phyloP scores from a whole-genome alignment of 2,113 vertebrate genomes.

The Monarcha castaneiventris region DNA sequence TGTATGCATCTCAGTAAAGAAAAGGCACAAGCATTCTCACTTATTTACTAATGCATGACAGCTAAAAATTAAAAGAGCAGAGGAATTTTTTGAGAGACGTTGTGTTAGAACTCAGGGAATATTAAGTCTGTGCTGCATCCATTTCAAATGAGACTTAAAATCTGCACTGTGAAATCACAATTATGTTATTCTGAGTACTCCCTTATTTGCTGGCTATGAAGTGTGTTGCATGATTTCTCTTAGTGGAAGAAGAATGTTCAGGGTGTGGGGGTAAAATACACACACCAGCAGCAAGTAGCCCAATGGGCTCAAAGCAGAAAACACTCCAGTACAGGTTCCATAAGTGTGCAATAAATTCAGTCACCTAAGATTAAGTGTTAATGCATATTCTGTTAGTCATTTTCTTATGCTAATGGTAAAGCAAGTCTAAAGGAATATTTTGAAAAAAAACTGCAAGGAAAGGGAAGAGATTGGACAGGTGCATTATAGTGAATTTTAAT shows the following conservation, averaged over 20 bases:
- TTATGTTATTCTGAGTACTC: not conserved
- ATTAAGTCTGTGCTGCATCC: not conserved
- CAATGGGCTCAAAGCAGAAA: not conserved
- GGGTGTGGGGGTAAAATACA: not conserved
- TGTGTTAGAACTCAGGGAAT: not conserved
- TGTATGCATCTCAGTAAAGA: constrained; percentile 16
- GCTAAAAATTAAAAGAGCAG: not conserved
- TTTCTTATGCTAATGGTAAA: not conserved
- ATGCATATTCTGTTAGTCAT: not conserved
- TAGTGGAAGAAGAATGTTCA: not conserved
- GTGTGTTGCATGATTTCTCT: not conserved
- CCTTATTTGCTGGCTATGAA: not conserved
- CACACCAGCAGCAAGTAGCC: not conserved
- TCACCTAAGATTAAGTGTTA: not conserved
- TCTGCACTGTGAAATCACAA: not conserved
- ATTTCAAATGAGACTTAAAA: constrained; percentile 14
- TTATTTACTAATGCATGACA: constrained; percentile 5
- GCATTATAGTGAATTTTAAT: not conserved
- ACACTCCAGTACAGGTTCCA: not conserved
- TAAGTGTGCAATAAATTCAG: not conserved
- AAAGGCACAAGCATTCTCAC: not conserved
- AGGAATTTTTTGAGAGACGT: not conserved
- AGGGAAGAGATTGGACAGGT: not conserved
- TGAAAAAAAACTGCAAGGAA: not conserved
- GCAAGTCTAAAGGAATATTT: not conserved